Evolutionary conservation across 2,888 invertebrate species (phyloP), one percentile per base, ranked within the genome.

Genomic region (Nowickia ferox): DNA sequence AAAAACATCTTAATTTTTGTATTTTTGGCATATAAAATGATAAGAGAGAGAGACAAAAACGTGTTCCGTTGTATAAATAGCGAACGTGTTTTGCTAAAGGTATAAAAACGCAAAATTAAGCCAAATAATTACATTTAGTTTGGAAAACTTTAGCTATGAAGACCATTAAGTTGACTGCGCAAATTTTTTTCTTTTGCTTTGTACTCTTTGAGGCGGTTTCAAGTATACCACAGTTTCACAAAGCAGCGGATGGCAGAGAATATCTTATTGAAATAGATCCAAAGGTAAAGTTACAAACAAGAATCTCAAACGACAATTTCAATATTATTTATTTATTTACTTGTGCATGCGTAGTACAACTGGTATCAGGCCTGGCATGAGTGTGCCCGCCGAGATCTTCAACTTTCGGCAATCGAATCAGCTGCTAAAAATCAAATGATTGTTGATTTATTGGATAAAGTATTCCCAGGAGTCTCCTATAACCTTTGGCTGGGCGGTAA

Each of bases 211-310:
- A 11, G 4, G 0, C 63, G 13, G 44, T 65, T 13, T 38, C 38
- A 22, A 46, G 68, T 59, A 22, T 11, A 3, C 65, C 68, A 1
- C 44, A 61, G n/a, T 15, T 4, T 19, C 22, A 78, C 3, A 66
- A 46, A 11, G 63, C 48, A 10, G 19, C 30, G 8, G 66, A 66
- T 48, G 83, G 83, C 11, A 42, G 9, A n/a, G 59, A 55, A 42
- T 84, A 78, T 72, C 30, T 72, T 42, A 84, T 84, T 2, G 83
- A 83, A 68, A 38, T 53, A 2, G 72, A 72, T 22, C 38, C 11
- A 38, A 68, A 72, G 78, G 83, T 84, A 30, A 42, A 11, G 6
- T 30, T 30, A 30, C 30, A 30, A 30, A 6, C 30, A 30, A 30
- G 5, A 30, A 30, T 30, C 30, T 30, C 0, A 6, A 30, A 6